Evolutionary conservation across 1,140 invertebrate species (phyloP).

Genomic region (Dryas iulia): DNA sequence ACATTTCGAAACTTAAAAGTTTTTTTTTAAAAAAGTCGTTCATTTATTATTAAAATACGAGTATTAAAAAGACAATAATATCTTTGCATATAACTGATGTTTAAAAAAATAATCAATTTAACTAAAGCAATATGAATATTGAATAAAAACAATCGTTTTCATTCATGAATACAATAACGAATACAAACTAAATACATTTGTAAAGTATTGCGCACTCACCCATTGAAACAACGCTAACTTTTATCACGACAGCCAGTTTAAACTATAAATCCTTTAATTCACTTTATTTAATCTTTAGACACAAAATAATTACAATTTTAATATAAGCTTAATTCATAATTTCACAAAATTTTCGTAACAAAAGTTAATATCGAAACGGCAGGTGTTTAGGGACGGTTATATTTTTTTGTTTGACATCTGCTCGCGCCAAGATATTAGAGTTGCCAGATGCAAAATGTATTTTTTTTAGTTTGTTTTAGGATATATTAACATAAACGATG

Average conservation of each 20-base stretch:
- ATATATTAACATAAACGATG: no score
- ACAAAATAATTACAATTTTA: not conserved
- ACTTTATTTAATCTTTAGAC: not conserved
- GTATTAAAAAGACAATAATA: no score
- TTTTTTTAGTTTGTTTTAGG: not conserved
- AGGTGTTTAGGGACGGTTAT: not conserved
- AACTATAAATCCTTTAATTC: not conserved
- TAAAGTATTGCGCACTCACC: not conserved
- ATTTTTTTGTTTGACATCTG: not conserved
- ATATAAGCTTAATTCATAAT: not conserved
- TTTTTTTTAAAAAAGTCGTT: no score
- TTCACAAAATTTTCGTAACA: not conserved
- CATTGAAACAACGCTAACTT: not conserved
- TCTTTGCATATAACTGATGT: no score
- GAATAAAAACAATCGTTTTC: not conserved
- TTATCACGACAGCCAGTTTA: not conserved
- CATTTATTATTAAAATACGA: no score
- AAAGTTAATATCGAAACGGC: not conserved
- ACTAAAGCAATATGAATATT: not conserved
- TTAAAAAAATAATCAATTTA: not conserved
- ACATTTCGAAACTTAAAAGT: no score
- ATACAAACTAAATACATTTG: not conserved
- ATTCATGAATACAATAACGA: not conserved
- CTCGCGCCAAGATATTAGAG: not conserved
- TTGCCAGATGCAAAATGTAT: not conserved